phyloP scores from a whole-genome alignment of 2,113 vertebrate species.

The Pteronura brasiliensis region DNA sequence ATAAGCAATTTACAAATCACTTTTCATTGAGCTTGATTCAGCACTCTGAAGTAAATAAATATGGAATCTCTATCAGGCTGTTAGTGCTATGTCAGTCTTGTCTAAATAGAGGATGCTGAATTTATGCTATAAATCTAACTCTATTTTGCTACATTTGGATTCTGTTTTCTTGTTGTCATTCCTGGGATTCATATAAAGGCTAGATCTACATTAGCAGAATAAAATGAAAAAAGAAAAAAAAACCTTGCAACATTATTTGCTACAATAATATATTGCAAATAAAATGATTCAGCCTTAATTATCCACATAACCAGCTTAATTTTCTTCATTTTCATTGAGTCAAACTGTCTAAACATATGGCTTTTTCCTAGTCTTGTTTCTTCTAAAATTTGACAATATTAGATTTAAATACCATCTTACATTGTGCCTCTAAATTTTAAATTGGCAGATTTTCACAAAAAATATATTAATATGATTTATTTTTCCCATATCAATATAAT shows the following conservation, averaged over 20 bases:
- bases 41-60: conserved; percentile 54
- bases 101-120: conserved; percentile 15
- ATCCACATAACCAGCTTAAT: background rate
- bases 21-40: conserved; percentile 59
- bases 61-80: conserved; percentile 30
- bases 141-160: conserved; percentile 9
- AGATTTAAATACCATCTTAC: background rate
- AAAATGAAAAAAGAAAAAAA: background rate
- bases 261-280: background rate
- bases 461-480: background rate
- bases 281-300: conserved; percentile 23
- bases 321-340: conserved; percentile 21
- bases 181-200: background rate
- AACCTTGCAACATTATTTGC: background rate
- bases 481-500: background rate
- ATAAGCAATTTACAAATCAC: conserved; percentile 65
- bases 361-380: background rate
- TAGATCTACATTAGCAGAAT: background rate
- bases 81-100: conserved; percentile 19
- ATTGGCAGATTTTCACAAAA: background rate
- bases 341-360: background rate
- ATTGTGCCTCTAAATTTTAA: background rate
- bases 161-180: background rate
- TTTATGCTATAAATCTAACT: conserved; percentile 47
- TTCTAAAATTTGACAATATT: background rate